Base-by-base conservation (phyloP, 2,888 invertebrate species). In the Odontocerum albicorne region DNA sequence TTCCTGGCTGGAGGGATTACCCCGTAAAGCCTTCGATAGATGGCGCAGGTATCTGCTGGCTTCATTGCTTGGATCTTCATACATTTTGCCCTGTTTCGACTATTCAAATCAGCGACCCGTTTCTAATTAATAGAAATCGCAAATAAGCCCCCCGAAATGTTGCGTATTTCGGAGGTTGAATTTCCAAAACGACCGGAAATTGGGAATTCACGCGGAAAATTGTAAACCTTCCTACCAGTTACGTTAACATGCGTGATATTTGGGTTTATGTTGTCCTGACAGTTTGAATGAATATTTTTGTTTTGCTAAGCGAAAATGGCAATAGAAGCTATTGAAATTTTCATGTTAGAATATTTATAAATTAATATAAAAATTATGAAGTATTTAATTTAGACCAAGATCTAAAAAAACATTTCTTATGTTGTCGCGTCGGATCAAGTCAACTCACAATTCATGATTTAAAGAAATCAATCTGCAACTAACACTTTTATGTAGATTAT, bases 1-100 rank as follows among this genome's bases (percentile, higher is more conserved):
- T 44, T 39, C 55, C 39, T 43, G 49, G 54, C 46, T 47, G 39
- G 33, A 55, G 47, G 58, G 58, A 58, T 58, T 58, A 55, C 36
- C 31, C 32, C 40, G 10, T 15, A 39, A 39, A 39, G 19, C 49
- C n/a, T 35, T 19, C 31, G 51, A 52, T 32, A 19, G 36, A 10
- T 22, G 36, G 2, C 20, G 10, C 22, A 22, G n/a, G 43, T 43
- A 32, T 32, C 44, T 32, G 20, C 36, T 15, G 36, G 6, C 36
- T 12, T 16, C 47, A 27, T 27, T 10, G 6, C 10, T 10, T 10
- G 27, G 6, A 7, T 7, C 10, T 27, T 27, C 6, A 4, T 27
- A 10, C 10, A 15, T n/a, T 47, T 21, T 36, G 16, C 36, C 45
- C 16, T 22, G 12, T 17, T 35, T 19, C 22, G 36, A 36, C 47